Percentiles rank a stretch among this genome's conserved stretches.
phyloP scores from a whole-genome alignment of 2,888 invertebrate species.

The Graphium colonna region DNA sequence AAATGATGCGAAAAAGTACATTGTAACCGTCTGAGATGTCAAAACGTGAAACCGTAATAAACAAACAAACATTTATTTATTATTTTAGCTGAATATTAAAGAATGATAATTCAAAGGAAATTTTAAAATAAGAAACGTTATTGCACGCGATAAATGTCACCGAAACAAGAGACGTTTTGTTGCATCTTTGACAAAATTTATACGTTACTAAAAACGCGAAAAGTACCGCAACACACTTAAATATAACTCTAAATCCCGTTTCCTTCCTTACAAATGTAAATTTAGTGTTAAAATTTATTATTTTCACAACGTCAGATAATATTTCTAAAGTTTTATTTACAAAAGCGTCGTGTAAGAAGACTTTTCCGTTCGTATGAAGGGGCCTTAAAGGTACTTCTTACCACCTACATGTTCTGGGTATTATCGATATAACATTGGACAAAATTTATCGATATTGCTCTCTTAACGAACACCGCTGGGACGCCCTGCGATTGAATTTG shows the following conservation, averaged over 20 bases:
- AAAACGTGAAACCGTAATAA: too few species aligned
- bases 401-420: constrained; percentile 39
- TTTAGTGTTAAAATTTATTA: not conserved
- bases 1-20: too few species aligned
- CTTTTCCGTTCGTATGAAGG: constrained; percentile 25
- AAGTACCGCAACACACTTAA: too few species aligned
- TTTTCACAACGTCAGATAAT: not conserved
- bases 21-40: too few species aligned
- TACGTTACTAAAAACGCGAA: too few species aligned
- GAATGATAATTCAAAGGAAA: too few species aligned
- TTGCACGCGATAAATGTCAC: not conserved
- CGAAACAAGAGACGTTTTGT: not conserved
- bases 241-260: too few species aligned
- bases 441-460: constrained; percentile 53
- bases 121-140: not conserved
- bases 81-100: too few species aligned
- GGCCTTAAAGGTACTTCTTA: constrained; percentile 32
- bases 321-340: not conserved
- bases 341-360: not conserved
- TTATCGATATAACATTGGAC: constrained; percentile 44
- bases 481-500: constrained; percentile 42
- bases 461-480: constrained; percentile 39
- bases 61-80: too few species aligned
- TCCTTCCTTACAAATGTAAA: not conserved
- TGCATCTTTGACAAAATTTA: too few species aligned